phyloP scores from a whole-genome alignment of 2,797 vertebrate species.

The Spinus olivaceus region DNA sequence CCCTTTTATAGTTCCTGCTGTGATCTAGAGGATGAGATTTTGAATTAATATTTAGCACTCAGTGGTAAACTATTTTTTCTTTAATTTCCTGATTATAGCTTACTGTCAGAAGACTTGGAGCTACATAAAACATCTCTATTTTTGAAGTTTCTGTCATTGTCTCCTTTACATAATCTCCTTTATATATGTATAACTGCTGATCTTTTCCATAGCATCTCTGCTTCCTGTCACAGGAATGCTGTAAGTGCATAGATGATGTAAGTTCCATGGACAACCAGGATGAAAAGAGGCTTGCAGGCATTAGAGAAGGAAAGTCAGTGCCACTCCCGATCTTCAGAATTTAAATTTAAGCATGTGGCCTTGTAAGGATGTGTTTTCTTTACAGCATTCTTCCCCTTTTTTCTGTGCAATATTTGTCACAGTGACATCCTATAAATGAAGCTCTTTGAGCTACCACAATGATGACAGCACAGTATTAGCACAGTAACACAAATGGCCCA shows the following conservation, averaged over 20 bases:
- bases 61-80: background rate
- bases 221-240: constrained; percentile 41
- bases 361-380: background rate
- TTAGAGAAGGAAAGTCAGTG: background rate
- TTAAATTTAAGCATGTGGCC: background rate
- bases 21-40: background rate
- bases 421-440: background rate
- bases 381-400: background rate
- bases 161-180: constrained; percentile 40
- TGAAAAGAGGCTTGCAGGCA: constrained; percentile 34
- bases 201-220: constrained; percentile 33
- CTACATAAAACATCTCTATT: constrained; percentile 30
- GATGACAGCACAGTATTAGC: background rate
- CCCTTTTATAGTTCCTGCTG: background rate
- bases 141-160: constrained; percentile 50
- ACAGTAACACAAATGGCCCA: background rate
- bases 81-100: constrained; percentile 17
- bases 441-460: background rate
- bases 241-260: background rate
- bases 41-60: background rate
- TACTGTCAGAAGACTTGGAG: constrained; percentile 36
- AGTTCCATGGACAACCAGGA: constrained; percentile 35
- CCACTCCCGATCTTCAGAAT: background rate
- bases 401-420: background rate
- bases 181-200: constrained; percentile 23